Conservation (phyloP, 2,888 invertebrate species). For the Polyommatus iphigenia region DNA sequence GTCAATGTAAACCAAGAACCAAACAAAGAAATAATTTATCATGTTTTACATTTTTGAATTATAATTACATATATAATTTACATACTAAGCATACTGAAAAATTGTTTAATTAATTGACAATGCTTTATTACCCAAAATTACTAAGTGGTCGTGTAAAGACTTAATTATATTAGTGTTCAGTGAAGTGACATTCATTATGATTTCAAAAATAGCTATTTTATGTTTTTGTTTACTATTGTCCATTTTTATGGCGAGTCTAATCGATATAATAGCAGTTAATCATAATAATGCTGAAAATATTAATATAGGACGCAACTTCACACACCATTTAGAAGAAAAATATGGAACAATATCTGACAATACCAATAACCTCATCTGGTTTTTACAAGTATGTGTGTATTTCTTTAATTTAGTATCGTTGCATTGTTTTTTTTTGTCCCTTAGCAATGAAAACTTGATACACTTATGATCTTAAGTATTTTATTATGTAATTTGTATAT, state of each 20-base stretch:
- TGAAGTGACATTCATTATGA: slow-evolving; percentile 72
- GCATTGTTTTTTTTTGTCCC: not conserved
- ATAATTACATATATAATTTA: not conserved
- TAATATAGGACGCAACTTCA: slow-evolving; percentile 58
- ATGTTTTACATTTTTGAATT: slow-evolving; percentile 8
- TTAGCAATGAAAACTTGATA: not conserved
- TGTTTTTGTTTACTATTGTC: slow-evolving; percentile 83
- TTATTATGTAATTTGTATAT: not conserved
- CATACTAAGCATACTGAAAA: not conserved
- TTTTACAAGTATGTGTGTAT: slow-evolving; percentile 83
- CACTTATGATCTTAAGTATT: not conserved
- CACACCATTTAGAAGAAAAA: slow-evolving; percentile 58
- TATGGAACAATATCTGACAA: slow-evolving; percentile 77
- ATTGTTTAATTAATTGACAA: slow-evolving; percentile 8
- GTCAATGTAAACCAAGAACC: not conserved
- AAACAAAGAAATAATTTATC: slow-evolving; percentile 16
- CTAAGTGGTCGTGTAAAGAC: slow-evolving; percentile 29
- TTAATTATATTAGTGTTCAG: slow-evolving; percentile 13
- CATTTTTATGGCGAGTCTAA: slow-evolving; percentile 84
- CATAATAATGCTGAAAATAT: slow-evolving; percentile 63
- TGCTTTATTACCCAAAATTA: slow-evolving; percentile 32
- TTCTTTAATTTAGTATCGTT: not conserved
- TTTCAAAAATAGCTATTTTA: slow-evolving; percentile 82
- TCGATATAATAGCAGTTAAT: slow-evolving; percentile 84
- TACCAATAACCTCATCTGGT: slow-evolving; percentile 84